Evolutionary conservation across 2,888 invertebrate genomes (phyloP).

Genomic region (Tipula unca): DNA sequence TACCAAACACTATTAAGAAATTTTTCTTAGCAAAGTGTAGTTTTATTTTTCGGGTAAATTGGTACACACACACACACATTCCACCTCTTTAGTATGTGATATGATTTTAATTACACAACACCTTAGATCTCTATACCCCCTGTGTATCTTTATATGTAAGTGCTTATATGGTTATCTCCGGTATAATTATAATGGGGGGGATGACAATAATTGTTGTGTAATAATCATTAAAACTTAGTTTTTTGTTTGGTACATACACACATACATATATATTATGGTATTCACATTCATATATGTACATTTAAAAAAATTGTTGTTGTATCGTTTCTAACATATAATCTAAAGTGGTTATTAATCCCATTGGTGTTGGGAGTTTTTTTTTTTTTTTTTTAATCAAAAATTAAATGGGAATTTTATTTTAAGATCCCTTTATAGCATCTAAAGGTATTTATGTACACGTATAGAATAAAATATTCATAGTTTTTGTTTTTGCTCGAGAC

Average conservation of each 20-base stretch:
- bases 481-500: background rate
- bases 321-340: background rate
- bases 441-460: slow-evolving; percentile 3
- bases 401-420: background rate
- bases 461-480: background rate
- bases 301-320: background rate
- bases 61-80: background rate
- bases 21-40: background rate
- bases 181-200: background rate
- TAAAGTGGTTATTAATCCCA: slow-evolving; percentile 14
- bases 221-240: background rate
- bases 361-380: background rate
- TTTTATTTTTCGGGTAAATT: background rate
- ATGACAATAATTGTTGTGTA: background rate
- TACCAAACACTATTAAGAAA: background rate
- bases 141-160: background rate
- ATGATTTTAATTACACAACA: background rate
- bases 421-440: background rate
- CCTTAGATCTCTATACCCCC: background rate
- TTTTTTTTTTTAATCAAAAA: background rate
- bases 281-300: background rate
- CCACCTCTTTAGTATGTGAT: background rate
- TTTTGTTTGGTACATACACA: background rate
- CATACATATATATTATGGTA: background rate
- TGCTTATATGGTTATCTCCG: background rate